Percentiles rank a stretch among this genome's conserved stretches.
Evolutionary conservation across 2,113 vertebrate genomes (phyloP).

Genomic region (Dromiciops gliroides): DNA sequence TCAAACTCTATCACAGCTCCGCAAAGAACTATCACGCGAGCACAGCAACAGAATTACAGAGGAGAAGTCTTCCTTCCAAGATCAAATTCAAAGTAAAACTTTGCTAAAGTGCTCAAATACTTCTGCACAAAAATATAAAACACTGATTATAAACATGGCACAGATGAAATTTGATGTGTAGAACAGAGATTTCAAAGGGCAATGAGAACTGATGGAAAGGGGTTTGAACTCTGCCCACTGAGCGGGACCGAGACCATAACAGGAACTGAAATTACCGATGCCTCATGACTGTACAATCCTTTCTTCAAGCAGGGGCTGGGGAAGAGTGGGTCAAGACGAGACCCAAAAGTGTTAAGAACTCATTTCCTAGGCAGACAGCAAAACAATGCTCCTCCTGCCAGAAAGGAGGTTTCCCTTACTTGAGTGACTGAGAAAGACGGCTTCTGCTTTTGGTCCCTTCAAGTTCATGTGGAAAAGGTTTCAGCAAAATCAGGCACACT

Average conservation of each 20-base stretch:
- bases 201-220: conserved; percentile 5
- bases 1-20: conserved; percentile 63
- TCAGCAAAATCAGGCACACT: background rate
- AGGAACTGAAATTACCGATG: background rate
- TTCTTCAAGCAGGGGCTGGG: background rate
- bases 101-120: conserved; percentile 81
- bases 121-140: conserved; percentile 78
- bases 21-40: background rate
- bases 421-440: background rate
- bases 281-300: background rate
- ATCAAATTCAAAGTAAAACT: conserved; percentile 52
- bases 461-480: background rate
- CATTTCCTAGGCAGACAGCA: conserved; percentile 69
- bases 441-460: background rate
- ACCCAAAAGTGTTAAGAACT: conserved; percentile 37
- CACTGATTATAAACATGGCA: conserved; percentile 76
- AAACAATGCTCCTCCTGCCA: background rate
- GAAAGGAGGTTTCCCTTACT: background rate
- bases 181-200: fast-evolving
- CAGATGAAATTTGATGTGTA: background rate
- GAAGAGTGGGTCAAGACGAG: background rate
- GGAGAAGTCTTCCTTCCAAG: conserved; percentile 7
- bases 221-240: too few species aligned
- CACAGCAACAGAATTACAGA: background rate
- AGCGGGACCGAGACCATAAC: background rate